Percentiles rank a stretch among this genome's conserved stretches.
Evolutionary conservation across 2,113 vertebrate genomes (phyloP).

Genomic region (Onychorhynchus coronatus): DNA sequence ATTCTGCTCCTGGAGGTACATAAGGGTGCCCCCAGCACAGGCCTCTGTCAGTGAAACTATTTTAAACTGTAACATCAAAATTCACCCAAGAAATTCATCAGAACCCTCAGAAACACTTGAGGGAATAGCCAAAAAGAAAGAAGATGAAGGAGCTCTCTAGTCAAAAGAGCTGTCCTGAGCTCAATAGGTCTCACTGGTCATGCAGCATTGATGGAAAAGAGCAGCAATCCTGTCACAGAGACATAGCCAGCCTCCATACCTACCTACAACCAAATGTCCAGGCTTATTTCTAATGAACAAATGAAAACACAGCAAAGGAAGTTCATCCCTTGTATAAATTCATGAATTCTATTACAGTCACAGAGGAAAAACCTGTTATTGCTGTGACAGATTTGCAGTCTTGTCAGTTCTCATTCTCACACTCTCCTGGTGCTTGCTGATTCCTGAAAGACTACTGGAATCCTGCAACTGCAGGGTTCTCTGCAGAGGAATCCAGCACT

Average conservation of each 20-base stretch:
- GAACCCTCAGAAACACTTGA: neutral
- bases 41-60: neutral
- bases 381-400: neutral
- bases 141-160: neutral
- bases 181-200: neutral
- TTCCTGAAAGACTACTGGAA: neutral
- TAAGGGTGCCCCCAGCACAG: neutral
- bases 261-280: neutral
- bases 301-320: neutral
- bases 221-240: neutral
- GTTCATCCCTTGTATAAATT: fast-evolving
- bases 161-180: neutral
- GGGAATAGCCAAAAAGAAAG: neutral
- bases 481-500: neutral
- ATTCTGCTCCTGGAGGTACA: neutral
- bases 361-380: neutral
- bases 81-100: neutral
- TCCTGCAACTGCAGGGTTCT: neutral
- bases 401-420: neutral
- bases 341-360: neutral
- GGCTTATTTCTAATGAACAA: neutral
- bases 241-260: neutral
- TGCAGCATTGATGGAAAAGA: neutral
- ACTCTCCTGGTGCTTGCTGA: neutral
- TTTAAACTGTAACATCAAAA: neutral